These are phyloP conservation scores for Pasiphila rectangulata DNA, from an alignment of 2,888 invertebrate species.

Conservation along the genomic window DNA sequence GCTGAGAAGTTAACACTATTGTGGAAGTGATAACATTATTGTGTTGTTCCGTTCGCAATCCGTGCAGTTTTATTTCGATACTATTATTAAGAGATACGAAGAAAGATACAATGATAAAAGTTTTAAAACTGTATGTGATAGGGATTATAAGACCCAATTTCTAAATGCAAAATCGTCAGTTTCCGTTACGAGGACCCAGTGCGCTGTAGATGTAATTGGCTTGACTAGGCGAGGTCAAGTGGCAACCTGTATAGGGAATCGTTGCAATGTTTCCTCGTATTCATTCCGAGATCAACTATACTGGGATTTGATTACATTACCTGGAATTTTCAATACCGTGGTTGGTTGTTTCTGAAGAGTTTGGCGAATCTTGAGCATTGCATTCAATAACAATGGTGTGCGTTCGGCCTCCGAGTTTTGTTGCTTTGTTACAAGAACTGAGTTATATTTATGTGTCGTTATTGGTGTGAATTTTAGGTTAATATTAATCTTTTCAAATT, in stretches of 20 bases:
- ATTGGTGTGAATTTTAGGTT: too few species aligned
- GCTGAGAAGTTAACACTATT: slow-evolving; percentile 40
- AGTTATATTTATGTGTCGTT: too few species aligned
- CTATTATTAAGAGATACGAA: neutral
- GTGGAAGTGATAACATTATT: slow-evolving; percentile 9
- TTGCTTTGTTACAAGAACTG: too few species aligned
- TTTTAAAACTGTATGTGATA: neutral
- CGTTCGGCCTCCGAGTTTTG: slow-evolving; percentile 12
- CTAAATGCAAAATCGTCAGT: slow-evolving; percentile 2
- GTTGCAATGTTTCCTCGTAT: slow-evolving; percentile 40
- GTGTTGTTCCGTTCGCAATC: slow-evolving; percentile 1
- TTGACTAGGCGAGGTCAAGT: slow-evolving; percentile 39
- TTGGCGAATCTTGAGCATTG: neutral
- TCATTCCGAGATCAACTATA: slow-evolving; percentile 40
- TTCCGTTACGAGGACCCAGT: slow-evolving; percentile 5
- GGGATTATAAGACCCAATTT: neutral
- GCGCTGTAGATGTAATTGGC: slow-evolving; percentile 18
- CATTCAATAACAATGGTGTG: slow-evolving; percentile 4
- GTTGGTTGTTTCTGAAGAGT: neutral
- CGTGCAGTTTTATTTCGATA: neutral
- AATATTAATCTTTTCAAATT: too few species aligned
- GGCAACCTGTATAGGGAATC: slow-evolving; percentile 33
- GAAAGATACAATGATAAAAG: neutral
- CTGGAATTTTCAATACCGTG: neutral
- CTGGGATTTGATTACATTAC: slow-evolving; percentile 34